Conservation (phyloP, 2,797 vertebrate genomes). For the Babyrousa celebensis region DNA sequence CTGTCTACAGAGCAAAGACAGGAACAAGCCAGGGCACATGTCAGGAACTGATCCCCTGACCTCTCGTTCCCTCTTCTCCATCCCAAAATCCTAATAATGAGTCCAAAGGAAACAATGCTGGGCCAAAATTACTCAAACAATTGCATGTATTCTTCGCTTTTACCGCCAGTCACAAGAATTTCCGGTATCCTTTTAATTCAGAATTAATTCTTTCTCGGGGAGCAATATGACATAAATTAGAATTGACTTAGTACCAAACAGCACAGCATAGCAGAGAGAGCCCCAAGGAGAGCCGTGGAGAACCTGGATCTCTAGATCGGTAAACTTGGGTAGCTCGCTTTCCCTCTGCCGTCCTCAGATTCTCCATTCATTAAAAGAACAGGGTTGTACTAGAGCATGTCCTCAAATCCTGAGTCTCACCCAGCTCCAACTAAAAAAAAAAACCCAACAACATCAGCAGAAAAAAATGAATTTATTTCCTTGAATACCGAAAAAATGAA, state of each 20-base stretch:
- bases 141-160: constrained; percentile 30
- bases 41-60: background rate
- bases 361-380: background rate
- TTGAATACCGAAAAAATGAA: background rate
- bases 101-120: background rate
- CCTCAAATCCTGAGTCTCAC: background rate
- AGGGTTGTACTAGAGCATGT: no score
- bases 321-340: background rate
- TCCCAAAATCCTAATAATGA: background rate
- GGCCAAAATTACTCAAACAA: background rate
- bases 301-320: no score
- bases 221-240: background rate
- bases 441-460: no score
- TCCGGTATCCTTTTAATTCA: background rate
- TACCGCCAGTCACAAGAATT: background rate
- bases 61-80: background rate
- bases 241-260: background rate
- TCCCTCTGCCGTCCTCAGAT: background rate
- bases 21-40: background rate
- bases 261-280: background rate
- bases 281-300: background rate
- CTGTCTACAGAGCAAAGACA: background rate
- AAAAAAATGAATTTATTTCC: background rate
- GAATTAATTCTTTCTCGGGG: background rate
- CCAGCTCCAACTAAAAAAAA: background rate